Evolutionary conservation across 2,113 vertebrate genomes (phyloP), one percentile per base, ranked within the genome.

Genomic region (Xenopus tropicalis): DNA sequence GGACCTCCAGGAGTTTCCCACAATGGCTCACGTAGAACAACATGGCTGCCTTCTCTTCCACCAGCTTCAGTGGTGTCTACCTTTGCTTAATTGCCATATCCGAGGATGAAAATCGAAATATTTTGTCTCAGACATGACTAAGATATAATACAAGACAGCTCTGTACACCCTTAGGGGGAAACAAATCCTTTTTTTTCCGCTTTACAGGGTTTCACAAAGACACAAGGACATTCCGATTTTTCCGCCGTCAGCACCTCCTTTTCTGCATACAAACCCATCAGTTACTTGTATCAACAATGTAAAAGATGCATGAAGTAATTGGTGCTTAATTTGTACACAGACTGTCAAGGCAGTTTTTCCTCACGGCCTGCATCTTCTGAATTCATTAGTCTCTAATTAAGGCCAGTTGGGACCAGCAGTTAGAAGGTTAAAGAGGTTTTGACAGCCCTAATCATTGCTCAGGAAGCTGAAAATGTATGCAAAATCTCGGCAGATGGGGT

Each of bases 361-460:
- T 94, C 94, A 93, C 92, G 93, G 93, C 94, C 93, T 89, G 88
- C 92, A 93, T 94, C 93, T 96, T 93, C 93, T 94, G 93, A 95
- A 95, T 96, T 95, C 95, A 97, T 97, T 96, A 98, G 95, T 95
- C 94, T 94, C 93, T 95, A 95, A 98, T 98, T 98, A 96, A 94
- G 94, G 96, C 92, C 93, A 90, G 93, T 95, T 93, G 95, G 96
- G 95, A 95, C 93, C 91, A 94, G 93, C 94, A 95, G 94, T 97
- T 96, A 97, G 94, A 94, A 97, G 94, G 93, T 97, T 97, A 96
- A 98, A 96, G 95, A 96, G 95, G 93, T 94, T 94, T 93, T 96
- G 96, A 97, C 94, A 96, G 93, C 91, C 93, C 93, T 95, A 94
- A 94, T 94, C 93, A 95, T 94, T 92, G 88, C 91, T 91, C 93